These are phyloP conservation scores for Conomelus anceps DNA, from an alignment of 2,888 invertebrate genomes.

Conservation along the genomic window DNA sequence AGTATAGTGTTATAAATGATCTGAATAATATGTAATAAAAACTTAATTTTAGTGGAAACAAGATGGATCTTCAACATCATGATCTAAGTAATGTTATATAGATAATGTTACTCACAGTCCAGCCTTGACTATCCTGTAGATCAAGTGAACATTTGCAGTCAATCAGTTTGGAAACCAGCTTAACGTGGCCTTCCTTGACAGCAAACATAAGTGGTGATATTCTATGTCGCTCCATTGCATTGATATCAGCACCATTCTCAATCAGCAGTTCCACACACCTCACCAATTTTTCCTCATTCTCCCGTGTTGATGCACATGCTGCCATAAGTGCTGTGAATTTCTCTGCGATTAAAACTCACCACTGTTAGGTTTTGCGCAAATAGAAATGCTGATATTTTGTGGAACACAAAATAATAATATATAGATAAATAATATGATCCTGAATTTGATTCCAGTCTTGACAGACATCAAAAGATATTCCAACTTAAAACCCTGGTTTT, in stretches of 20 bases:
- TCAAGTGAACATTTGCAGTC: conserved; percentile 40
- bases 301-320: conserved; percentile 40
- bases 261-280: conserved; percentile 39
- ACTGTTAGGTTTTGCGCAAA: neutral
- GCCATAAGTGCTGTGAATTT: conserved; percentile 44
- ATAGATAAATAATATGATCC: too few relatives aligned
- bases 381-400: neutral
- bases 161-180: conserved; percentile 39
- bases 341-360: conserved; percentile 29
- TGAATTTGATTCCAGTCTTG: too few relatives aligned
- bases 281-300: conserved; percentile 38
- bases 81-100: neutral
- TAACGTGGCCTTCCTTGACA: conserved; percentile 40
- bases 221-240: conserved; percentile 40
- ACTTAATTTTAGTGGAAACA: too few relatives aligned
- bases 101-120: conserved; percentile 34
- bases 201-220: conserved; percentile 45
- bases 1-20: too few relatives aligned
- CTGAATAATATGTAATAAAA: too few relatives aligned
- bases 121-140: conserved; percentile 42
- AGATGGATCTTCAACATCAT: too few relatives aligned
- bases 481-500: too few relatives aligned
- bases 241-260: conserved; percentile 35
- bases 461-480: too few relatives aligned
- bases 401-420: too few relatives aligned